A percentile compares a stretch with the other conserved stretches of the same genome.
phyloP scores from a whole-genome alignment of 2,113 vertebrate species.

The Coreoperca whiteheadi region DNA sequence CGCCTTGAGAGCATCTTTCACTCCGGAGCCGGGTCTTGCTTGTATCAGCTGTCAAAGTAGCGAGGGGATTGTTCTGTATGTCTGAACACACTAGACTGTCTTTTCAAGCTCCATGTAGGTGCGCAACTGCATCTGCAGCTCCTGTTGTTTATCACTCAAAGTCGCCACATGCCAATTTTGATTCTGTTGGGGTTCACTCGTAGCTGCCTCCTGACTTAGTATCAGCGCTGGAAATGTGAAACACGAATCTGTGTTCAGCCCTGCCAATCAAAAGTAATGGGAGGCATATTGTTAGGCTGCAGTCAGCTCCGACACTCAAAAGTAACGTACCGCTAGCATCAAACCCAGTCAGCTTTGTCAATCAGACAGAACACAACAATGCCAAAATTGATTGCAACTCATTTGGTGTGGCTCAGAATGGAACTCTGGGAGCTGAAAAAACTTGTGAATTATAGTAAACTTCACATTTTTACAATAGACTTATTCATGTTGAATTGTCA shows the following conservation, averaged over 20 bases:
- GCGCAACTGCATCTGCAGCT: not conserved
- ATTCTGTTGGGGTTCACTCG: not conserved
- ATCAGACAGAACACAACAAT: not conserved
- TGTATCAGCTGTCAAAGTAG: not conserved
- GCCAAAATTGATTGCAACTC: slow-evolving; percentile 19
- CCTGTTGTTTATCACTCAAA: slow-evolving; percentile 6
- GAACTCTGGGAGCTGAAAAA: not conserved
- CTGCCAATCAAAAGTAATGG: slow-evolving; percentile 39
- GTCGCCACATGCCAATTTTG: not conserved
- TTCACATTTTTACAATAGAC: not conserved
- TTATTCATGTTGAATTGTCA: slow-evolving; percentile 10
- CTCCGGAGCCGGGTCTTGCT: not conserved
- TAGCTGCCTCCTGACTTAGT: not conserved
- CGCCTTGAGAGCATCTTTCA: not conserved
- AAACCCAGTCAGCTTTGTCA: not conserved
- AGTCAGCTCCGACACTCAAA: not conserved
- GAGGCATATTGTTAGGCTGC: slow-evolving; percentile 2
- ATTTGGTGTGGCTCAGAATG: not conserved
- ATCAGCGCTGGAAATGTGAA: not conserved
- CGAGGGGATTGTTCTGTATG: not conserved
- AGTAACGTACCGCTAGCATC: not conserved
- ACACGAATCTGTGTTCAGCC: not conserved
- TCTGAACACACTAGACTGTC: not conserved
- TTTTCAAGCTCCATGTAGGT: not conserved
- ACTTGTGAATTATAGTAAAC: not conserved